These are phyloP conservation scores for Metopolophium dirhodum DNA, from an alignment of 1,140 invertebrate genomes.

Conservation along the genomic window DNA sequence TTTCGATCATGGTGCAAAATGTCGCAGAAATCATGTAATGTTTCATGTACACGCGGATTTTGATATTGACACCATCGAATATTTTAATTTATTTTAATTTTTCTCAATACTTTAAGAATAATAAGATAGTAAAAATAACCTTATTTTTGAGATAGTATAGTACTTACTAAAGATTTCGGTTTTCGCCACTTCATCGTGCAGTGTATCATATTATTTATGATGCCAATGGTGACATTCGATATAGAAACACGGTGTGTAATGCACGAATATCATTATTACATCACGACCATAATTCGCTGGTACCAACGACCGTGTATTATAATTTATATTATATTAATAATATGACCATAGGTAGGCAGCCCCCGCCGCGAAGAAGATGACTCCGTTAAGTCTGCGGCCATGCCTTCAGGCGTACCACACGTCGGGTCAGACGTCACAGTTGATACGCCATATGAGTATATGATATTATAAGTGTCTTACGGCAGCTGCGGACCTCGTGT, in stretches of 20 bases:
- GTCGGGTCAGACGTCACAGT: background rate
- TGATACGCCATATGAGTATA: background rate
- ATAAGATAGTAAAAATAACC: background rate
- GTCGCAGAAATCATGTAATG: background rate
- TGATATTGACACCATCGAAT: background rate
- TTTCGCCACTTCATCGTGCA: background rate
- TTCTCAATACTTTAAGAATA: background rate
- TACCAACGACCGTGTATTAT: background rate
- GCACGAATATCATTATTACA: background rate
- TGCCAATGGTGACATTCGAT: background rate
- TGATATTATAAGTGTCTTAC: background rate
- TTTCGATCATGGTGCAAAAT: background rate
- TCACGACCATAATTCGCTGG: background rate
- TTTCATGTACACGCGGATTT: background rate
- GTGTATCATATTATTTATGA: background rate
- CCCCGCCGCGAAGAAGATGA: background rate
- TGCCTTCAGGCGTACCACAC: background rate
- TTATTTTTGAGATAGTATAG: background rate
- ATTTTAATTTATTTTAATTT: background rate
- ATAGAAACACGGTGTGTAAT: background rate
- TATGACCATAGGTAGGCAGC: background rate
- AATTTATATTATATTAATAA: background rate
- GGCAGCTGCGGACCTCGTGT: background rate
- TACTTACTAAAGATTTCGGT: background rate
- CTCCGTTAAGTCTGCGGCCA: background rate